Evolutionary conservation across 2,797 vertebrate genomes (phyloP).

Genomic region (Coregonus sp.): DNA sequence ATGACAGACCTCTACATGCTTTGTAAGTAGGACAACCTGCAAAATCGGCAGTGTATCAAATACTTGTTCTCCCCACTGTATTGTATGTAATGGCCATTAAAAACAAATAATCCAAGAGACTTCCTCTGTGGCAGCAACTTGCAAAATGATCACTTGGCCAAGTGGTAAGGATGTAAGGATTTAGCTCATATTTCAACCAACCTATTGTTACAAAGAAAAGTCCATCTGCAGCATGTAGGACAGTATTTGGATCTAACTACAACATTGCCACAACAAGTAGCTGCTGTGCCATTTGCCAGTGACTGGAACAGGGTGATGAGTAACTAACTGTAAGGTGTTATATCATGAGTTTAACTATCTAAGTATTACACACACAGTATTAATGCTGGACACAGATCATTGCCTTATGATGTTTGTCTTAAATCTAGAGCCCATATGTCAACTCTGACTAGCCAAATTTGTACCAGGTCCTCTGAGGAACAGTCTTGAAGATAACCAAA

Average conservation of each 20-base stretch:
- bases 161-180: not conserved
- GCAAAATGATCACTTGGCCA: not conserved
- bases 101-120: not conserved
- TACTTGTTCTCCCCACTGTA: not conserved
- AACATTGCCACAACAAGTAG: not conserved
- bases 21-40: too few species aligned
- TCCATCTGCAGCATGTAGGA: not conserved
- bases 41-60: too few species aligned
- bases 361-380: not conserved
- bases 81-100: not conserved
- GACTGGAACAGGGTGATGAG: not conserved
- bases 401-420: slow-evolving; percentile 76
- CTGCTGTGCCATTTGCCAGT: slow-evolving; percentile 21
- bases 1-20: too few species aligned
- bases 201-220: too few species aligned
- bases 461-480: slow-evolving; percentile 8
- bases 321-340: not conserved
- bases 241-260: not conserved
- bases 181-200: not conserved
- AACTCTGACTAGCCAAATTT: slow-evolving; percentile 49
- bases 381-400: slow-evolving; percentile 44
- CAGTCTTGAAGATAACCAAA: slow-evolving; percentile 33
- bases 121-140: not conserved
- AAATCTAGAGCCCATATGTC: slow-evolving; percentile 50
- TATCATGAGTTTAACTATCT: not conserved